Evolutionary conservation across 1,140 invertebrate species (phyloP), one percentile per base, ranked within the genome.

Genomic region (Aporrectodea caliginosa): DNA sequence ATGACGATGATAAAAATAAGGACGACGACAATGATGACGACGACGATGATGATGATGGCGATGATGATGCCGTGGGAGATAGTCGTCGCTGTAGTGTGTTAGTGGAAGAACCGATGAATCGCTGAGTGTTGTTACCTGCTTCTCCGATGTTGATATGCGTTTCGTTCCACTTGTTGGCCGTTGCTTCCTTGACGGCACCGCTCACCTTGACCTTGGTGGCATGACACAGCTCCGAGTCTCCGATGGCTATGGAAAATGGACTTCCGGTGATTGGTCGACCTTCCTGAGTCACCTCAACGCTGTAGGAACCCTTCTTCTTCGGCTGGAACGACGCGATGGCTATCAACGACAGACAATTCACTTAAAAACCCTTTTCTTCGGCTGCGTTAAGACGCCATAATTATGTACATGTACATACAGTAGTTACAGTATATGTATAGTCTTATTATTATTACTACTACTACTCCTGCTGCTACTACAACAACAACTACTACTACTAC

Each of bases 291-390:
- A 99, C 95, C 2, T 94, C 94, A 0, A 98, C 95, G 43, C 91
- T 89, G 88, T 98, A 97, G 84, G 95, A 93, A 31, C 97, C 97
- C 33, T 93, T 92, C 88, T 97, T 94, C 77, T 95, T 92, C 0
- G 97, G 97, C 0, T 95, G 97, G 89, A 98, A 98, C 0, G 96
- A 98, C 82, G 98, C 96, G 82, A 95, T 93, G 0, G 97, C 91
- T 92, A 84, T 0, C 84, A 79, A 74, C n/a, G n/a, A n/a, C n/a
- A n/a, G n/a, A n/a, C n/a, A n/a, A n/a, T n/a, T n/a, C n/a, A n/a
- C n/a, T n/a, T n/a, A n/a, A n/a, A n/a, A n/a, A n/a, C n/a, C n/a
- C n/a, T n/a, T n/a, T n/a, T n/a, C n/a, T n/a, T n/a, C n/a, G n/a
- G n/a, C n/a, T n/a, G n/a, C n/a, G n/a, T n/a, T n/a, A n/a, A n/a